These are phyloP conservation scores for Drosophila yakuba DNA, from an alignment of 1,140 invertebrate genomes.

Conservation along the genomic window DNA sequence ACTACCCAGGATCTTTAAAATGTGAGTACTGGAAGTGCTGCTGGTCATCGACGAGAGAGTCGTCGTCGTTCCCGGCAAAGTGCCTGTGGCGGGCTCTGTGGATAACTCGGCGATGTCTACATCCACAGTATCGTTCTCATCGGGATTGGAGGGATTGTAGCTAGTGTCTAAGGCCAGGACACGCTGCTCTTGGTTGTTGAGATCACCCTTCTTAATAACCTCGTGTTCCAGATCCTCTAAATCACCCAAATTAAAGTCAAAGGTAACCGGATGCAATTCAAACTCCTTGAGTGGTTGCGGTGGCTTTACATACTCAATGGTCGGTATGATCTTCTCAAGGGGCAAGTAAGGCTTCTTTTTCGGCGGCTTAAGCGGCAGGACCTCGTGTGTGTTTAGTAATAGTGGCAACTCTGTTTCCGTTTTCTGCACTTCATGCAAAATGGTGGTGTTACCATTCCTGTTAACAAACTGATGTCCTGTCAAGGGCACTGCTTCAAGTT, in stretches of 20 bases:
- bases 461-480: conserved; percentile 26
- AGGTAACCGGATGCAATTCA: conserved; percentile 78
- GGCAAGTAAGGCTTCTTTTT: conserved; percentile 78
- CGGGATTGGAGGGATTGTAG: conserved; percentile 54
- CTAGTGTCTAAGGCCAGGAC: conserved; percentile 38
- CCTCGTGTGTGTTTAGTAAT: conserved; percentile 67
- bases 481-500: conserved; percentile 12
- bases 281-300: conserved; percentile 69
- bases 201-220: conserved; percentile 73
- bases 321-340: conserved; percentile 66
- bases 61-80: conserved; percentile 16
- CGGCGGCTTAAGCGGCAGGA: conserved; percentile 65
- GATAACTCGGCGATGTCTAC: conserved; percentile 59
- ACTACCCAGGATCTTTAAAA: conserved; percentile 71
- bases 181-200: conserved; percentile 60
- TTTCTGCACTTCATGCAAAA: conserved; percentile 69
- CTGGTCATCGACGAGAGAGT: conserved; percentile 7
- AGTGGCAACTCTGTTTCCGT: conserved; percentile 46
- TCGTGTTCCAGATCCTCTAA: conserved; percentile 78
- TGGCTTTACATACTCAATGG: conserved; percentile 68
- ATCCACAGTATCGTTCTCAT: conserved; percentile 59
- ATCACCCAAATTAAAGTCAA: conserved; percentile 81
- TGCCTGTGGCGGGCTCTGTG: conserved; percentile 40
- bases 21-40: conserved; percentile 63
- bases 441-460: conserved; percentile 72